phyloP scores from a whole-genome alignment of 2,113 vertebrate genomes.

The Empidonax traillii region DNA sequence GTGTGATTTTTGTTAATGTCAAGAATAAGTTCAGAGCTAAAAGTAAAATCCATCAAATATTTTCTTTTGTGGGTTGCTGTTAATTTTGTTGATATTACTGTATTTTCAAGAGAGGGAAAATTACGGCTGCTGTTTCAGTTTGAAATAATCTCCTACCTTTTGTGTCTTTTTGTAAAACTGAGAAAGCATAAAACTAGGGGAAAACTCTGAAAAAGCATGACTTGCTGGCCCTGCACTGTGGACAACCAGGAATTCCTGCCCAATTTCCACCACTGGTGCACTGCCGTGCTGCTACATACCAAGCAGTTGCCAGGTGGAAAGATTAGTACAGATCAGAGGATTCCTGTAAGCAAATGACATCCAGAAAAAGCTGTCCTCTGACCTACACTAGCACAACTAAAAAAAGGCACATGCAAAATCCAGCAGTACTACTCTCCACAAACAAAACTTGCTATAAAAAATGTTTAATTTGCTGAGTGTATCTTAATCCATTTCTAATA shows the following conservation, averaged over 20 bases:
- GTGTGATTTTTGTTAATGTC: not conserved
- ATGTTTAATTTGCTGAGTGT: not conserved
- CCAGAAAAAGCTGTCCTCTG: not conserved
- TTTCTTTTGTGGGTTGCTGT: not conserved
- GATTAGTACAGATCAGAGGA: not conserved
- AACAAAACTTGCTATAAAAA: not conserved
- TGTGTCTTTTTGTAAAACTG: not conserved
- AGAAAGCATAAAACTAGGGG: not conserved
- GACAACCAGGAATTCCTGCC: not conserved
- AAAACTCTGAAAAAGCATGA: not conserved
- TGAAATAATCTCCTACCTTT: not conserved
- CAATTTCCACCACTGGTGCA: not conserved
- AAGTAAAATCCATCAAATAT: not conserved
- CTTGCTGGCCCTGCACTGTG: accelerated
- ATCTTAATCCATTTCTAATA: slow-evolving; percentile 54
- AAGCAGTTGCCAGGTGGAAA: not conserved
- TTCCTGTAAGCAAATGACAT: not conserved
- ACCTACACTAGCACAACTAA: not conserved
- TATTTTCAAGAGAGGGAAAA: not conserved
- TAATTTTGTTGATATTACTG: not conserved
- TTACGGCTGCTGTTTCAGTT: not conserved
- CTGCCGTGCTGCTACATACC: not conserved
- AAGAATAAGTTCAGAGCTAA: not conserved
- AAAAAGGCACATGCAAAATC: not conserved
- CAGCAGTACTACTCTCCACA: not conserved